Conservation (phyloP, 1,140 invertebrate genomes). For the Polypedilum pembai region DNA sequence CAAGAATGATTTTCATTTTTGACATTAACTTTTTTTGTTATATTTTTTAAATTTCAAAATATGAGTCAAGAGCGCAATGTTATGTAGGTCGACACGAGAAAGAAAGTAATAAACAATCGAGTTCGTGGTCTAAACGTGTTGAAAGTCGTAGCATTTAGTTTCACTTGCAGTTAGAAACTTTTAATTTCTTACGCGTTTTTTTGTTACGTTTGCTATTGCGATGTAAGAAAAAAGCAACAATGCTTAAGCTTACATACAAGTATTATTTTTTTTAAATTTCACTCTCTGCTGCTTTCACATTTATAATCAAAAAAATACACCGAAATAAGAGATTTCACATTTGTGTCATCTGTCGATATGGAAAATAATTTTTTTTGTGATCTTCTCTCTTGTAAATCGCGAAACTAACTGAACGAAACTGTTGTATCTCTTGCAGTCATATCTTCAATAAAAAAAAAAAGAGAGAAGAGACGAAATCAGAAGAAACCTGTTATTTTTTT, state of each 20-base stretch:
- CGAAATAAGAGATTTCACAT: neutral
- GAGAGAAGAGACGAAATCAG: neutral
- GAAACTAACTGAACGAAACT: neutral
- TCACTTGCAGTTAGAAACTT: neutral
- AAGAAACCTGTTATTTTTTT: conserved; percentile 3
- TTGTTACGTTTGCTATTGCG: too few species aligned
- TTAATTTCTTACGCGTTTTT: too few species aligned
- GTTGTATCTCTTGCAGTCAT: neutral
- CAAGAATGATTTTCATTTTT: too few species aligned
- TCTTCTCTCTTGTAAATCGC: neutral
- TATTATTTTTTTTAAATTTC: neutral
- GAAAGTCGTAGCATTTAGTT: neutral
- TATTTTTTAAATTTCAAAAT: too few species aligned
- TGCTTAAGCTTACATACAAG: neutral
- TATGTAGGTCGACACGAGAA: too few species aligned
- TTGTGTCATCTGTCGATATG: neutral
- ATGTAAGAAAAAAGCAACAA: neutral
- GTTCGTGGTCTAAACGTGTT: too few species aligned
- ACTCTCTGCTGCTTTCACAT: conserved; percentile 10
- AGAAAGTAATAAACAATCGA: too few species aligned
- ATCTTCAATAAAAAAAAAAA: neutral
- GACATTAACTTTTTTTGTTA: too few species aligned
- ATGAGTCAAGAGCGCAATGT: too few species aligned
- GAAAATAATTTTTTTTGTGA: neutral
- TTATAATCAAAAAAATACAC: neutral